Conservation (phyloP, 2,888 invertebrate species). For the Drosophila mettleri region DNA sequence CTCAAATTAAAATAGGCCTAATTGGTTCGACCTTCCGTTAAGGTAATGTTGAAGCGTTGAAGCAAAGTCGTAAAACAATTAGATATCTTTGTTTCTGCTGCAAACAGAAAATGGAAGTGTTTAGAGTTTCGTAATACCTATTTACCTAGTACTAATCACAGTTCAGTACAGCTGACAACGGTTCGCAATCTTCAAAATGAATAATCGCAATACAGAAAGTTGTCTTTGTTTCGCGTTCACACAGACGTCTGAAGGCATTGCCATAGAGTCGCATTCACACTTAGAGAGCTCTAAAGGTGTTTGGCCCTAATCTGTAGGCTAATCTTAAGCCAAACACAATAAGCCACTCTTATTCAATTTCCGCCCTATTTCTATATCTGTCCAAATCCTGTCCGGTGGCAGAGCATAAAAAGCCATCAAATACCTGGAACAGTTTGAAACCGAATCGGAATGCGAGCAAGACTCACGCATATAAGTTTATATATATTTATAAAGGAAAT, state of each 20-base stretch:
- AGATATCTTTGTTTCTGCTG: background rate
- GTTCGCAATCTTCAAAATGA: background rate
- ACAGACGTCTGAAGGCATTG: background rate
- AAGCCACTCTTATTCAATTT: background rate
- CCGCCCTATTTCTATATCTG: background rate
- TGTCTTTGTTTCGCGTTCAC: background rate
- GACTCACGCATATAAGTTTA: background rate
- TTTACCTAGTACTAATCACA: constrained; percentile 7
- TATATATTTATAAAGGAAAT: constrained; percentile 29
- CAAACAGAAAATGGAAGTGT: background rate
- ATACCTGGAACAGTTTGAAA: constrained; percentile 10
- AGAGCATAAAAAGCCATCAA: constrained; percentile 1
- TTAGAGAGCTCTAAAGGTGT: background rate
- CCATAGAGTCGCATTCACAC: background rate
- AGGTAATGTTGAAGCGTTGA: background rate
- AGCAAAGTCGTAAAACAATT: constrained; percentile 5
- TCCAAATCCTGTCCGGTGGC: constrained; percentile 34
- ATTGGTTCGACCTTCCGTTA: background rate
- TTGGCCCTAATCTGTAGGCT: background rate
- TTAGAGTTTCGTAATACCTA: constrained; percentile 7
- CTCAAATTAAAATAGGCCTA: background rate
- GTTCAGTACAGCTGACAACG: background rate
- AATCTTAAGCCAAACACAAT: constrained; percentile 19
- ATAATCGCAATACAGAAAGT: background rate
- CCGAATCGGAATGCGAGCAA: constrained; percentile 17